phyloP scores from a whole-genome alignment of 2,888 invertebrate species.

The Psylliodes chrysocephalus region DNA sequence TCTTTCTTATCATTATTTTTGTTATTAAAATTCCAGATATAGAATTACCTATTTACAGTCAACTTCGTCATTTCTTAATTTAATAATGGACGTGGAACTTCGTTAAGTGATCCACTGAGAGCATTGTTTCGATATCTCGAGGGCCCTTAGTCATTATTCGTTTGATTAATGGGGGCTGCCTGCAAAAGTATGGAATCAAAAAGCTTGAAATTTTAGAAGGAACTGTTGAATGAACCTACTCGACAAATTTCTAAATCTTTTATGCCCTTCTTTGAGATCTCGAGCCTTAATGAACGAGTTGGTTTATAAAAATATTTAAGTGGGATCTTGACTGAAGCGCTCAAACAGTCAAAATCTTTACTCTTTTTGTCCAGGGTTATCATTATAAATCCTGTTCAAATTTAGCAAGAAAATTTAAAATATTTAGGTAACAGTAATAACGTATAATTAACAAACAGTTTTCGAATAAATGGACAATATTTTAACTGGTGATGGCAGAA shows the following conservation, averaged over 20 bases:
- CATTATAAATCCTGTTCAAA: no score
- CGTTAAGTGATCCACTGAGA: slow-evolving; percentile 37
- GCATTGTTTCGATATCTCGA: slow-evolving; percentile 41
- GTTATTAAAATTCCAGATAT: slow-evolving; percentile 42
- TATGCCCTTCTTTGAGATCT: slow-evolving; percentile 17
- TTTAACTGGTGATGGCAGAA: no score
- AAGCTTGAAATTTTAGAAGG: slow-evolving; percentile 36
- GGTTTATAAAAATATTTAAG: slow-evolving; percentile 13
- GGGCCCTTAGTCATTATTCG: slow-evolving; percentile 34
- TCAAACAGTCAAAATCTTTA: no score
- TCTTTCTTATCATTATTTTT: slow-evolving; percentile 40
- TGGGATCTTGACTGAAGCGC: slow-evolving; percentile 3
- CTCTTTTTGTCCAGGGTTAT: no score
- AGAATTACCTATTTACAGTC: slow-evolving; percentile 44
- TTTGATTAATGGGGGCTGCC: slow-evolving; percentile 40
- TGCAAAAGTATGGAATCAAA: slow-evolving; percentile 37
- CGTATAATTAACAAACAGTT: no score
- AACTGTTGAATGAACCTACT: slow-evolving; percentile 22
- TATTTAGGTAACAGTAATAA: no score
- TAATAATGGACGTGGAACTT: slow-evolving; percentile 44
- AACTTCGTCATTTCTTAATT: slow-evolving; percentile 43
- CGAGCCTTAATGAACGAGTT: slow-evolving; percentile 9
- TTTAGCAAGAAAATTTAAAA: no score
- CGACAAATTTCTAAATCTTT: slow-evolving; percentile 28
- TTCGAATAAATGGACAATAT: no score